Evolutionary conservation across 2,797 vertebrate species (phyloP).

Genomic region (Eptatretus atami): DNA sequence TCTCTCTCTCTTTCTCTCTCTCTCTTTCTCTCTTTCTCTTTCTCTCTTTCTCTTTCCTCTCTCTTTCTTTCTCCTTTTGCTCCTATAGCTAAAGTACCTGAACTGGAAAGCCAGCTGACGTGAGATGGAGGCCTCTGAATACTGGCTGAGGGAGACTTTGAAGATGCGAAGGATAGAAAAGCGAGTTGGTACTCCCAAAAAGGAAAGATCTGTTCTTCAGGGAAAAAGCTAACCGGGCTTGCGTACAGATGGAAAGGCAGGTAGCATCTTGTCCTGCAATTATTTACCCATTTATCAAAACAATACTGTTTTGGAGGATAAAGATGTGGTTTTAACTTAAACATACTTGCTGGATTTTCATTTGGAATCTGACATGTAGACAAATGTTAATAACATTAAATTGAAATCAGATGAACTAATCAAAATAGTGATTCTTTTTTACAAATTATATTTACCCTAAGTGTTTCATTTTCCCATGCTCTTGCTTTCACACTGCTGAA

Average conservation of each 20-base stretch:
- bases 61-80: conserved; percentile 12
- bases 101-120: conserved; percentile 41
- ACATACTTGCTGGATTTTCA: too few relatives aligned
- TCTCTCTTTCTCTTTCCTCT: conserved; percentile 14
- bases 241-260: conserved; percentile 95
- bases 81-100: conserved; percentile 60
- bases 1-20: conserved; percentile 12
- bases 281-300: too few relatives aligned
- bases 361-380: too few relatives aligned
- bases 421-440: too few relatives aligned
- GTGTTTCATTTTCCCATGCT: too few relatives aligned
- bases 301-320: too few relatives aligned
- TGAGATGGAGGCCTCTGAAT: conserved; percentile 88
- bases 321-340: too few relatives aligned
- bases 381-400: too few relatives aligned
- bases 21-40: conserved; percentile 20
- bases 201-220: conserved; percentile 89
- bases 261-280: conserved; percentile 15
- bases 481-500: too few relatives aligned
- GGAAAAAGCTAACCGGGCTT: conserved; percentile 72
- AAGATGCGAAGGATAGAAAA: conserved; percentile 62
- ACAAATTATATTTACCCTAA: too few relatives aligned
- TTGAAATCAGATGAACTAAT: too few relatives aligned
- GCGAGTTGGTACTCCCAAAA: conserved; percentile 48
- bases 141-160: conserved; percentile 52